These are phyloP conservation scores for Lycophotia porphyrea DNA, from an alignment of 2,888 invertebrate species.

Conservation along the genomic window DNA sequence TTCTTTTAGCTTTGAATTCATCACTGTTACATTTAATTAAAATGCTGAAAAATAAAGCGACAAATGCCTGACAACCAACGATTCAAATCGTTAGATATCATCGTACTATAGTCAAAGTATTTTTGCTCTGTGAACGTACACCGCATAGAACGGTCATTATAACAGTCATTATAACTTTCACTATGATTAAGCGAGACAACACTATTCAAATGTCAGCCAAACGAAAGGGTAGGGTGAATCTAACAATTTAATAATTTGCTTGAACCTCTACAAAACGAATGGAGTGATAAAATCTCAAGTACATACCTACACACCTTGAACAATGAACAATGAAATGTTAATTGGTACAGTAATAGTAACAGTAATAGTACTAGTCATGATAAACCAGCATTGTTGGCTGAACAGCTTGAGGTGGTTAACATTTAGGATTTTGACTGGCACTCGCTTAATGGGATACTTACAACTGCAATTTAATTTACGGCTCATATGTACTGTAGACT, in stretches of 20 bases:
- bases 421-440: conserved; percentile 34
- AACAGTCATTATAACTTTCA: neutral
- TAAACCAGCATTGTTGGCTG: conserved; percentile 13
- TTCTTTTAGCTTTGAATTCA: conserved; percentile 3
- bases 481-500: neutral
- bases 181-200: neutral
- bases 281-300: neutral
- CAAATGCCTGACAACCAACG: neutral
- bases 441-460: conserved; percentile 24
- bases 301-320: neutral
- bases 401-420: conserved; percentile 15
- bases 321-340: conserved; percentile 27
- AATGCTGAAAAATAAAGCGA: conserved; percentile 12
- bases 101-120: neutral
- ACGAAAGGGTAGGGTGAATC: neutral
- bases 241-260: neutral
- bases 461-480: conserved; percentile 37
- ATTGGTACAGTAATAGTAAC: conserved; percentile 22
- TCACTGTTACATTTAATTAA: conserved; percentile 13
- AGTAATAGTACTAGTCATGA: conserved; percentile 7
- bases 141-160: neutral
- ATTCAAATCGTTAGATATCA: neutral
- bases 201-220: neutral
- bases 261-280: neutral
- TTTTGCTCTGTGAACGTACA: neutral